Conservation (phyloP, 2,113 vertebrate genomes). For the Pachyramphus minor region DNA sequence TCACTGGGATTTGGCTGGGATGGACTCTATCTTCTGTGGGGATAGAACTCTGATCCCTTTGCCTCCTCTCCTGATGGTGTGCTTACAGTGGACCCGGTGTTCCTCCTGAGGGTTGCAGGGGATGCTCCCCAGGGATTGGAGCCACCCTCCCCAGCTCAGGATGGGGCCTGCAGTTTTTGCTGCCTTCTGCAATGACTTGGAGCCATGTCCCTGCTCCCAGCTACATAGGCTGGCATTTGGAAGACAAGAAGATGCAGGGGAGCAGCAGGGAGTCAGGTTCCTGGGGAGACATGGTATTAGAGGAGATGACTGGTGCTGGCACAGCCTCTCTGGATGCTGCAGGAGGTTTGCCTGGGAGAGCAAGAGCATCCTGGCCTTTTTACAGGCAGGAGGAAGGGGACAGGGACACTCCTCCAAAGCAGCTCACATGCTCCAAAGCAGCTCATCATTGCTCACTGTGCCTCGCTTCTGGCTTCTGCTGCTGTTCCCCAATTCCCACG, state of each 20-base stretch:
- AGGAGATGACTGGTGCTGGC: neutral
- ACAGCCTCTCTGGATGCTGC: neutral
- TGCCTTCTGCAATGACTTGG: fast-evolving
- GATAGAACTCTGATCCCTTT: neutral
- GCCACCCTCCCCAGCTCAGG: neutral
- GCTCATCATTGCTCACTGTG: fast-evolving
- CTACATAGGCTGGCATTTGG: neutral
- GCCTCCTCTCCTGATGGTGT: neutral
- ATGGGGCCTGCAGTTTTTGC: neutral
- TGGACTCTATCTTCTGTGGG: neutral
- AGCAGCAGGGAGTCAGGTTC: neutral
- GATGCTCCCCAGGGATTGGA: neutral
- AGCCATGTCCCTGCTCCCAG: neutral
- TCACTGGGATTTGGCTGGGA: neutral
- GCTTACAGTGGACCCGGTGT: fast-evolving
- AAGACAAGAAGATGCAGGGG: neutral
- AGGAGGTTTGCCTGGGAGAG: neutral
- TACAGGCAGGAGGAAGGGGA: neutral
- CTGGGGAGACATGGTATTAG: neutral
- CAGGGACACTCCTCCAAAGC: fast-evolving
- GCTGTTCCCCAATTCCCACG: neutral
- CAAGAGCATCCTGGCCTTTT: fast-evolving
- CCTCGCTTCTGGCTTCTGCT: neutral
- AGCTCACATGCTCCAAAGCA: neutral
- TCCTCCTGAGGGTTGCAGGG: neutral